Percentiles rank a stretch among this genome's conserved stretches.
Evolutionary conservation across 1,140 invertebrate genomes (phyloP).

Genomic region (Brachionus koreanus): DNA sequence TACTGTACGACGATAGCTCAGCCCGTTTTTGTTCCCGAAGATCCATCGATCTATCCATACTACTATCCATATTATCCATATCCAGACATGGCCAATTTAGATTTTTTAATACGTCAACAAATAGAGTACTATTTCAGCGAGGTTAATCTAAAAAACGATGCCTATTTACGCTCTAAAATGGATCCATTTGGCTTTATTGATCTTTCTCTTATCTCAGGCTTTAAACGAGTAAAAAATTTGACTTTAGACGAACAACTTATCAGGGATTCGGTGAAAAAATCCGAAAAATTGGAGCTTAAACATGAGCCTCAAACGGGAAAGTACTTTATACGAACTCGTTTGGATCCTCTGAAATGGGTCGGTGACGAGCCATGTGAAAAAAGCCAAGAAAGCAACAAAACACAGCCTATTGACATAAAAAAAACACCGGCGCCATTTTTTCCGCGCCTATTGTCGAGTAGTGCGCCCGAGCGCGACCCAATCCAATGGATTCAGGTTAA

Average conservation of each 20-base stretch:
- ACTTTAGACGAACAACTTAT: conserved; percentile 79
- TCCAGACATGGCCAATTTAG: not conserved
- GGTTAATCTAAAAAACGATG: conserved; percentile 90
- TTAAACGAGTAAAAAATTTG: conserved; percentile 82
- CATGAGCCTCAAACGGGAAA: conserved; percentile 69
- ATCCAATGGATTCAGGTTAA: not conserved
- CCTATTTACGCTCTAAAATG: conserved; percentile 95
- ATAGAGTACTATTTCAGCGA: conserved; percentile 95
- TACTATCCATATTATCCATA: not conserved
- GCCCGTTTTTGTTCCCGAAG: not conserved
- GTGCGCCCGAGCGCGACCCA: not conserved
- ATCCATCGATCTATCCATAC: not conserved
- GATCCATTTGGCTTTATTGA: conserved; percentile 84
- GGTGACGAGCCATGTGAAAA: conserved; percentile 67
- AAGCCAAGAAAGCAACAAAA: conserved; percentile 63
- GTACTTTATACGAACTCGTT: conserved; percentile 74
- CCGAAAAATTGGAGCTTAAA: conserved; percentile 60
- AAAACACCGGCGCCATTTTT: not conserved
- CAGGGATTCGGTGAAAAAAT: conserved; percentile 49
- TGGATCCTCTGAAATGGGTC: conserved; percentile 79
- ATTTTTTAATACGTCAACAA: conserved; percentile 7
- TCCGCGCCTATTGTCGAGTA: not conserved
- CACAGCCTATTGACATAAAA: conserved; percentile 21
- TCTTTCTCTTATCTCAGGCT: conserved; percentile 85
- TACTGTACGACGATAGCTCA: conserved; percentile 30